phyloP scores from a whole-genome alignment of 2,797 vertebrate species.

The Lepilemur septentrionalis region DNA sequence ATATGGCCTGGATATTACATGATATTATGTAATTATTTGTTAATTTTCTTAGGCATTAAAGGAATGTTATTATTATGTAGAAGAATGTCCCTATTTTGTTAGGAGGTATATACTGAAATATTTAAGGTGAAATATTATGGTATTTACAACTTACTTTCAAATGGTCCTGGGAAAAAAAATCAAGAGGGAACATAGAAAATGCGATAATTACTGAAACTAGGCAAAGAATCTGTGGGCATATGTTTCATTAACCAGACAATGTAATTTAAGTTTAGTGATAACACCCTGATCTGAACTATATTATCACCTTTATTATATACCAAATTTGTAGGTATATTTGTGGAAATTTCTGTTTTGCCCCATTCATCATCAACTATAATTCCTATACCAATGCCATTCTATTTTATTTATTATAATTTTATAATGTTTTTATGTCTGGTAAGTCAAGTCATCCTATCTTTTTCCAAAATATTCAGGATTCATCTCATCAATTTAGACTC shows the following conservation, averaged over 20 bases:
- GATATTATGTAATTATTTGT: background rate
- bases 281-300: background rate
- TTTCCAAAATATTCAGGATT: background rate
- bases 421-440: background rate
- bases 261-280: background rate
- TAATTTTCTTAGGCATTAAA: conserved; percentile 5
- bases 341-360: background rate
- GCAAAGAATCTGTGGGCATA: too few species aligned
- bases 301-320: background rate
- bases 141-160: conserved; percentile 35
- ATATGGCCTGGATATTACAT: background rate
- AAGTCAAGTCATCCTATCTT: background rate
- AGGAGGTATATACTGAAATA: background rate
- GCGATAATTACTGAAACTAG: background rate
- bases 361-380: background rate
- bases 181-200: background rate
- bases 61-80: background rate
- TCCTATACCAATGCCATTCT: background rate
- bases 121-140: background rate
- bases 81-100: background rate
- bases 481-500: background rate
- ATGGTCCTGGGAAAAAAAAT: background rate
- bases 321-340: background rate
- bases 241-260: background rate
- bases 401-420: background rate